Percentiles rank a stretch among this genome's conserved stretches.
phyloP scores from a whole-genome alignment of 2,797 vertebrate genomes.

The Tragelaphus eurycerus region DNA sequence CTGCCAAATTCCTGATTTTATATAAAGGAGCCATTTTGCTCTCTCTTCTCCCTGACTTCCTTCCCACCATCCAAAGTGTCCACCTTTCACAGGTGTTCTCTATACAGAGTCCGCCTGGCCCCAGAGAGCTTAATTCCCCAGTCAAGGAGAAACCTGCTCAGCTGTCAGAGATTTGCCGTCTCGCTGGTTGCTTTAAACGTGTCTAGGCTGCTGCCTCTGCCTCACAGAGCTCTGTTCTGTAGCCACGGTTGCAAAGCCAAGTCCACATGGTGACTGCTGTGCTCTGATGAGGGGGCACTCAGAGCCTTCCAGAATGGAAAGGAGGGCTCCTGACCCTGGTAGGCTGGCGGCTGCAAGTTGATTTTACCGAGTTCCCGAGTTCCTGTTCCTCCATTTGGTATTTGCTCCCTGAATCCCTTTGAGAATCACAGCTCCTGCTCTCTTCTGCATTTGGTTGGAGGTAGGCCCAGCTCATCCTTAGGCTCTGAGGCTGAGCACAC shows the following conservation, averaged over 20 bases:
- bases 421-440: not conserved
- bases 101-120: not conserved
- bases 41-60: not conserved
- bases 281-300: not conserved
- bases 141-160: not conserved
- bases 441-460: not conserved
- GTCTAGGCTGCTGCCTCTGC: not conserved
- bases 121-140: not conserved
- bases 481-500: not conserved
- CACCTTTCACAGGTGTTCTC: not conserved
- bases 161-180: too few species aligned
- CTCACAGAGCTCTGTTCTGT: not conserved
- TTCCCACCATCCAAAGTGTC: not conserved
- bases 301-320: not conserved
- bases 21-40: not conserved
- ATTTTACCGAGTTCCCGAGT: not conserved
- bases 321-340: not conserved
- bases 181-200: not conserved
- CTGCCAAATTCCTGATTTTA: not conserved
- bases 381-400: not conserved
- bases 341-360: accelerated
- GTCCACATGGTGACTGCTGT: accelerated
- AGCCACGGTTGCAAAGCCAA: not conserved
- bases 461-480: not conserved
- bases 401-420: not conserved